Conservation (phyloP, 2,113 vertebrate species). For the Oryzias melastigma region DNA sequence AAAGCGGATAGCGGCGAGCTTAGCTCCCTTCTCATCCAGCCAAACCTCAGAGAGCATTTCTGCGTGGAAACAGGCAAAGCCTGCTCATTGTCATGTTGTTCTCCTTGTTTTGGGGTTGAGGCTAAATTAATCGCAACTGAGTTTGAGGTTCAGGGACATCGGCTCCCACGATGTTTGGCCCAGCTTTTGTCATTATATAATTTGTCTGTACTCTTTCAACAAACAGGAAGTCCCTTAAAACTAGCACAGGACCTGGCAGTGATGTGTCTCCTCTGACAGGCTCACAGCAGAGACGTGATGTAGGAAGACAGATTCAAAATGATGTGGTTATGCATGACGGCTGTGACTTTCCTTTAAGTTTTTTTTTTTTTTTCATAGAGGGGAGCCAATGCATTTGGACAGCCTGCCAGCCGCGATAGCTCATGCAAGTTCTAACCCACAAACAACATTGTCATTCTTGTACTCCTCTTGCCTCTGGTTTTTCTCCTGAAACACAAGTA, state of each 20-base stretch:
- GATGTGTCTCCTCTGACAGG: constrained; percentile 49
- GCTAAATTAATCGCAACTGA: constrained; percentile 71
- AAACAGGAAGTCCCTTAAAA: constrained; percentile 75
- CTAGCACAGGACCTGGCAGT: constrained; percentile 51
- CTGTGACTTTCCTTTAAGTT: constrained; percentile 53
- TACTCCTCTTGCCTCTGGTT: constrained; percentile 61
- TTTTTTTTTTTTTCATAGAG: constrained; percentile 38
- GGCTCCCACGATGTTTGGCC: constrained; percentile 57
- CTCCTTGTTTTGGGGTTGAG: constrained; percentile 65
- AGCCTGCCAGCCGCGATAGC: constrained; percentile 48
- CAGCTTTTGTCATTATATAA: constrained; percentile 75
- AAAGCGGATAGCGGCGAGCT: constrained; percentile 52
- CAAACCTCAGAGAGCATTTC: constrained; percentile 62
- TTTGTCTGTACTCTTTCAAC: constrained; percentile 67
- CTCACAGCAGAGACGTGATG: constrained; percentile 55
- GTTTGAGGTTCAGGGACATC: constrained; percentile 61
- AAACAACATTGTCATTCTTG: constrained; percentile 67
- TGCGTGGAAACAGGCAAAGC: constrained; percentile 61
- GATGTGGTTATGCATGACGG: constrained; percentile 72
- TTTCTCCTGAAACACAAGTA: constrained; percentile 55
- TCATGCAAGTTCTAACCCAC: constrained; percentile 57
- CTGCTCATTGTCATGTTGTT: constrained; percentile 70
- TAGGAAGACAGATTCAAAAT: constrained; percentile 70
- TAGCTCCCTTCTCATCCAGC: constrained; percentile 39
- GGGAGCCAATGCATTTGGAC: constrained; percentile 54